Conservation (phyloP, 2,888 invertebrate genomes). For the Oasisia sp. region DNA sequence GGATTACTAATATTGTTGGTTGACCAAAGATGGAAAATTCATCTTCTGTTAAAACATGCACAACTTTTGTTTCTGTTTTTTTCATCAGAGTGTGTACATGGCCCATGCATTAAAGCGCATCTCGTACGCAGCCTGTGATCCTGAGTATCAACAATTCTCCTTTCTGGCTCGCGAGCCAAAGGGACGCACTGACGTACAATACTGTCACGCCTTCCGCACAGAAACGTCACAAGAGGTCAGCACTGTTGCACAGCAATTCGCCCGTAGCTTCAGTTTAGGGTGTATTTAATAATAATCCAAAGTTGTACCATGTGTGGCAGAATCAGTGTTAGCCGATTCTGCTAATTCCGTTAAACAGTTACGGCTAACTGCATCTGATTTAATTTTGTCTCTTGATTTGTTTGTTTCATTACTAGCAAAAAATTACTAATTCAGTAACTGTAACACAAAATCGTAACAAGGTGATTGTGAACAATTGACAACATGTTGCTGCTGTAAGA, state of each 20-base stretch:
- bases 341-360: no score
- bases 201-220: constrained; percentile 85
- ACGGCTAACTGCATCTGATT: no score
- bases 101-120: constrained; percentile 85
- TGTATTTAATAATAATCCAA: background rate
- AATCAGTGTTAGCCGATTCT: no score
- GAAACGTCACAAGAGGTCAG: constrained; percentile 81
- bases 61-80: background rate
- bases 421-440: no score
- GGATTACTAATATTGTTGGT: no score
- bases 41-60: background rate
- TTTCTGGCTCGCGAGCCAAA: constrained; percentile 80
- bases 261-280: background rate
- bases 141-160: constrained; percentile 81
- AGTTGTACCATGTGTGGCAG: background rate
- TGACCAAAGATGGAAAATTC: background rate
- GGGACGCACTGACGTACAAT: constrained; percentile 77
- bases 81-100: constrained; percentile 70
- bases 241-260: background rate
- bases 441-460: no score
- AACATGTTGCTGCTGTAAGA: no score
- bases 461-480: no score
- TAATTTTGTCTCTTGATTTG: no score
- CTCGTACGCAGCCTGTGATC: constrained; percentile 87
- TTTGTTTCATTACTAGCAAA: no score